Conservation (phyloP, 1,140 invertebrate genomes). For the Anoplolepis gracilipes region DNA sequence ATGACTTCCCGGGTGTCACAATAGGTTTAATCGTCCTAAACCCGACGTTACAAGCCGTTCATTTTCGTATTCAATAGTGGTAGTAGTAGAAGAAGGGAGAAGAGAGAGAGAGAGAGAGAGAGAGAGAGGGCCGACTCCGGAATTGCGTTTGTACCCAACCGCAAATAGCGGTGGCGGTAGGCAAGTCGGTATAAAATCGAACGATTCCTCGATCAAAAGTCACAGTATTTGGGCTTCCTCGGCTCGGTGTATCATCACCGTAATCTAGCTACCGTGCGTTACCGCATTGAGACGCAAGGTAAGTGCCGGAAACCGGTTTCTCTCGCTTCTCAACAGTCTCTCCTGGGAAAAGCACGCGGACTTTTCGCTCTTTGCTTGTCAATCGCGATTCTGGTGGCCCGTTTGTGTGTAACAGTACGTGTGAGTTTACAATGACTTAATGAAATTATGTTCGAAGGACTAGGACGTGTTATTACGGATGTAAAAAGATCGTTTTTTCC, state of each 20-base stretch:
- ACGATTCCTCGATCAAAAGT: constrained; percentile 72
- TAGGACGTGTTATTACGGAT: no score
- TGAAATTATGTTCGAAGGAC: no score
- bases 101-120: no score
- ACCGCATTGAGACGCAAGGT: constrained; percentile 70
- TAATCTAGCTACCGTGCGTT: constrained; percentile 47
- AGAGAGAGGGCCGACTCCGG: background rate
- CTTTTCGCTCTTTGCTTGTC: background rate
- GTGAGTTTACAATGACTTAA: no score
- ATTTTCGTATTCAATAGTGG: no score
- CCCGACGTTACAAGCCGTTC: background rate
- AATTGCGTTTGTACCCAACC: background rate
- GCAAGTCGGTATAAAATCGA: constrained; percentile 79
- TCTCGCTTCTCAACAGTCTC: background rate
- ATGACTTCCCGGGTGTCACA: constrained; percentile 31
- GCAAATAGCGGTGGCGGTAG: constrained; percentile 69
- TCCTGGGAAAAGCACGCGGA: constrained; percentile 25
- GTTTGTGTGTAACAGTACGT: no score
- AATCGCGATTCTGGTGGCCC: background rate
- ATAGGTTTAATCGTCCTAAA: constrained; percentile 37
- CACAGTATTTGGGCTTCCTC: constrained; percentile 73
- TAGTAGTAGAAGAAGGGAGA: no score
- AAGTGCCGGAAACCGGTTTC: constrained; percentile 53
- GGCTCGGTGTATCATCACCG: constrained; percentile 59
- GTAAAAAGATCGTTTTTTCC: no score